Percentiles rank a stretch among this genome's conserved stretches.
These are phyloP conservation scores for Lampris megalopsis DNA, from an alignment of 2,113 vertebrate species.

Conservation along the genomic window DNA sequence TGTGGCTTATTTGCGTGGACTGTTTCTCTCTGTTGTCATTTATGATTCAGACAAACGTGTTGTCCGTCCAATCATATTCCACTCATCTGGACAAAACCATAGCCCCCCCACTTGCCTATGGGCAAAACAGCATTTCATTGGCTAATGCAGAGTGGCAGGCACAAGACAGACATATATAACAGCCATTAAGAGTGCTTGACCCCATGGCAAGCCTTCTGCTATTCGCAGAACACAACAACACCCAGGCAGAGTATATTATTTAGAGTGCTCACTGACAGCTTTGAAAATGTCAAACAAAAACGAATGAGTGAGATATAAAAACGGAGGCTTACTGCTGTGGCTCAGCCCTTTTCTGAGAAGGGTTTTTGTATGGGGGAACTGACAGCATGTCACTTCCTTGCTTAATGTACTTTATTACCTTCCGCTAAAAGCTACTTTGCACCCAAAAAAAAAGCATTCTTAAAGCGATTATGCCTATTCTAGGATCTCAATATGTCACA, in stretches of 20 bases:
- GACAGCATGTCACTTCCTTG: neutral
- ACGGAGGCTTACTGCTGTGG: neutral
- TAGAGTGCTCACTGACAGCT: neutral
- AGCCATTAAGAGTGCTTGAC: slow-evolving; percentile 61
- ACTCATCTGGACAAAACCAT: slow-evolving; percentile 59
- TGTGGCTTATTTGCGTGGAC: slow-evolving; percentile 21
- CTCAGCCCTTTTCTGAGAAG: neutral
- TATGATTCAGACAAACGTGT: slow-evolving; percentile 42
- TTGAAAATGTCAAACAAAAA: neutral
- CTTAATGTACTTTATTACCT: neutral
- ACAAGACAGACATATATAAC: slow-evolving; percentile 64
- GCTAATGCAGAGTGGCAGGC: slow-evolving; percentile 68
- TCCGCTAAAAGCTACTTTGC: neutral
- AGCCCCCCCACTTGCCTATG: slow-evolving; percentile 39
- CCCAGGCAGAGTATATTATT: neutral
- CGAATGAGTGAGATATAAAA: neutral
- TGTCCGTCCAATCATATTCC: slow-evolving; percentile 60
- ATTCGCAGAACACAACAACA: slow-evolving; percentile 33
- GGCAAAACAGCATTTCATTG: slow-evolving; percentile 52
- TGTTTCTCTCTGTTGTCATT: slow-evolving; percentile 28
- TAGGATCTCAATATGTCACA: neutral
- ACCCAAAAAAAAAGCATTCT: neutral
- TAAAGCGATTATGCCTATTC: neutral
- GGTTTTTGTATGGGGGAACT: neutral
- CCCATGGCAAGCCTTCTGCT: slow-evolving; percentile 48